Percentiles rank a stretch among this genome's conserved stretches.
Conservation (phyloP, 1,140 invertebrate genomes). For the Lanistes nyassanus region DNA sequence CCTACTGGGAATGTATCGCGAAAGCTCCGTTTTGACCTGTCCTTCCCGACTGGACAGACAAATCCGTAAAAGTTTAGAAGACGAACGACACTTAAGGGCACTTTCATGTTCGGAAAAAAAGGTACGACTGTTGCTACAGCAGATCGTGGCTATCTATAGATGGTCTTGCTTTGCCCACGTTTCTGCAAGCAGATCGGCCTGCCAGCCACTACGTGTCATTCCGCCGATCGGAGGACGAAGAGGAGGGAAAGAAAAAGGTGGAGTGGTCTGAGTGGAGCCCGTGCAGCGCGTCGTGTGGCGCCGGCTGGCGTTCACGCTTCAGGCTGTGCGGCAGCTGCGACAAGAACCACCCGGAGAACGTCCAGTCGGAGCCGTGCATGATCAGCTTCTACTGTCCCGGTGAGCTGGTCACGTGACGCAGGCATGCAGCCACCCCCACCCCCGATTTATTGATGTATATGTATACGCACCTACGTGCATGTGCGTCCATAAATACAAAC, state of each 20-base stretch:
- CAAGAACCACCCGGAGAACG: slow-evolving; percentile 48
- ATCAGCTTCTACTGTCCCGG: slow-evolving; percentile 56
- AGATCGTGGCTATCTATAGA: no score
- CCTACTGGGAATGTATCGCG: no score
- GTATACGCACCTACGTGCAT: background rate
- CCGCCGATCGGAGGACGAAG: slow-evolving; percentile 20
- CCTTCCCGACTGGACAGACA: no score
- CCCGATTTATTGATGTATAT: slow-evolving; percentile 1
- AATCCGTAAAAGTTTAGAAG: no score
- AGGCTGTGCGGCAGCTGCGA: slow-evolving; percentile 55
- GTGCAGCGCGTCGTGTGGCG: slow-evolving; percentile 59
- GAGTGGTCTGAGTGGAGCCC: slow-evolving; percentile 60
- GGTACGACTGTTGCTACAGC: no score
- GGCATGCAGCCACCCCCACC: no score
- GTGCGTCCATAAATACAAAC: no score
- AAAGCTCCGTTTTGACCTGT: no score
- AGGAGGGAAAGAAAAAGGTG: slow-evolving; percentile 13
- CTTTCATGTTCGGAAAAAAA: no score
- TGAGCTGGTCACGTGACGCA: slow-evolving; percentile 24
- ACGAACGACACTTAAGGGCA: no score
- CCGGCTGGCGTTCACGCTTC: slow-evolving; percentile 54
- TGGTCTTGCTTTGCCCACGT: no score
- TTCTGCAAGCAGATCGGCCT: no score
- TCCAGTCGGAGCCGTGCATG: slow-evolving; percentile 51
- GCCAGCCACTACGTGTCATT: slow-evolving; percentile 18